Evolutionary conservation across 2,797 vertebrate genomes (phyloP), one percentile per base, ranked within the genome.

Genomic region (Phoebastria nigripes): DNA sequence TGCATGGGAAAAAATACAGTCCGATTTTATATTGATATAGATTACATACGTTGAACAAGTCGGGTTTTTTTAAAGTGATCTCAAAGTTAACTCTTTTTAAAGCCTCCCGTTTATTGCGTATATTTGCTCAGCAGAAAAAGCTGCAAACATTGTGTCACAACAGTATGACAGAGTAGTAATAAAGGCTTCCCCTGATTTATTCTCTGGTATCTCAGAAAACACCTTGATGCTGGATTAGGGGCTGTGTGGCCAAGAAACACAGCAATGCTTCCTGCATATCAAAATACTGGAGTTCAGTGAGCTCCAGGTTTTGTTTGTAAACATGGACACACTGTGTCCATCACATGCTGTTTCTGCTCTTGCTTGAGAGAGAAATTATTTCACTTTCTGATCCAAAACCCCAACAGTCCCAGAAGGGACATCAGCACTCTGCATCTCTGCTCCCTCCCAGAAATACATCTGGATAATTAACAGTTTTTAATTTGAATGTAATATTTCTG

Each of bases 1-100:
- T 94, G 58, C 88, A 90, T 55, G 76, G 76, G 96, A 96, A 97
- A 87, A 91, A 88, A 94, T 37, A 65, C 39, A 66, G 73, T 39
- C 49, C 3, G 33, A 47, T 44, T 87, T 91, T 56, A 55, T 69
- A 84, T 28, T 35, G 37, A 51, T 73, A 72, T 2, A 33, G 21
- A 44, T 79, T 19, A 39, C 5, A 12, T 33, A 31, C 46, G 26
- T 26, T 26, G 24, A 59, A 37, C 24, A 37, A 37, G 15, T 26
- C 6, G 11, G 6, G 16, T 37, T 56, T 56, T 35, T 59, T 16
- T 37, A 11, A 59, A 35, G 54, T 11, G 9, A 76, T 37, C 42
- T 79, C 21, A 31, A 49, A 62, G 18, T 65, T 81, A 83, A 51
- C 80, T 55, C 31, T 56, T 56, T 47, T 44, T n/a, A 56, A 80